Base-by-base conservation (phyloP, 2,888 invertebrate species). In the Agrochola lota region DNA sequence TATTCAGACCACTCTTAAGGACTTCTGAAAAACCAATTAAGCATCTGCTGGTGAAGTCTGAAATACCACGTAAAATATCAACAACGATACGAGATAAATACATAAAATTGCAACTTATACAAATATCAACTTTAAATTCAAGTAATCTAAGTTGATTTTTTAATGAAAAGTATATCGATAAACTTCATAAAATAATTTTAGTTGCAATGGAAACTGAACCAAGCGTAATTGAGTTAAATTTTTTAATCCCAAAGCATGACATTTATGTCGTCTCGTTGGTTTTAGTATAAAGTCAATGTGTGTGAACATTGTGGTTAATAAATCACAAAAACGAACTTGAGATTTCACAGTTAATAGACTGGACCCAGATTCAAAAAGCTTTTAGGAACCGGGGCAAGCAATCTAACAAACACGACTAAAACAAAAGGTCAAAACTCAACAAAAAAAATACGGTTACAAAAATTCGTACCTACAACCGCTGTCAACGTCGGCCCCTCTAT, bases 361-460 rank as follows among this genome's bases (percentile, higher is more conserved):
- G 20, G 0, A 40, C 11, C 6, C 11, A 57, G 20, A n/a, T 9
- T 8, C 11, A 23, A 80, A 71, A 79, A 52, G 3, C 15, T 52
- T 57, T 52, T 30, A 57, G 8, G 23, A 63, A 23, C 26, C 11
- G 0, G 35, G 15, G 30, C 20, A 40, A 64, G 9, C 9, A 23
- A 23, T 15, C 20, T 43, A n/a, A 60, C n/a, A 69, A 15, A 43
- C 23, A 30, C 23, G 15, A 80, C 1, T 43, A 26, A 57, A 74
- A 1, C 35, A 46, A 30, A 75, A 57, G 30, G 20, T 67, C 55
- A 79, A 12, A 57, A 30, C n/a, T 20, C 35, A 2, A 30, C 59
- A 71, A 77, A 26, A 46, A 77, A 26, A 46, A 8, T 23, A 26
- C 7, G 17, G 60, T 75, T 26, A 40, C 17, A 76, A 76, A 52